phyloP scores from a whole-genome alignment of 2,797 vertebrate genomes.

The Otolemur crassicaudatus region DNA sequence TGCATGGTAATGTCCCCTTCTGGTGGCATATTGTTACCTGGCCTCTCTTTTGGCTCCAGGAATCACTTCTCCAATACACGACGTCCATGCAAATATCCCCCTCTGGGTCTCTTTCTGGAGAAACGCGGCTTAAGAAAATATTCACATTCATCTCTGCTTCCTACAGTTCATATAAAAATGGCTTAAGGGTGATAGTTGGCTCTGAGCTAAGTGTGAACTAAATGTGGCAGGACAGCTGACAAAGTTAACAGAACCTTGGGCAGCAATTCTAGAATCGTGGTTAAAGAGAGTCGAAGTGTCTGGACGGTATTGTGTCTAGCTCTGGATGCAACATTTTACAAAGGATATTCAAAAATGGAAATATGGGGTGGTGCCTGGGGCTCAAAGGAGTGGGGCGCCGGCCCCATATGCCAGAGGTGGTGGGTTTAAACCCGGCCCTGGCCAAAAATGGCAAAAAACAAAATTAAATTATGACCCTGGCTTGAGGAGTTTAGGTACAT shows the following conservation, averaged over 20 bases:
- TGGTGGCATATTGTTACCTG: background rate
- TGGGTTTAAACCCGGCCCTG: too few relatives aligned
- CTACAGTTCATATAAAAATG: background rate
- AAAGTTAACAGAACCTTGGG: background rate
- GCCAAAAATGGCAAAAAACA: too few relatives aligned
- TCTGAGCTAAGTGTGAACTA: background rate
- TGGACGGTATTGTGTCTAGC: background rate
- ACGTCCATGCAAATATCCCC: background rate
- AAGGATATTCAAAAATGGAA: background rate
- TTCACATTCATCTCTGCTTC: background rate
- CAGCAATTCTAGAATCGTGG: background rate
- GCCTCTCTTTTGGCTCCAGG: background rate
- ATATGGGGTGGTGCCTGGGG: background rate
- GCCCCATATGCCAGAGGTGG: too few relatives aligned
- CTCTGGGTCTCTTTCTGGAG: background rate
- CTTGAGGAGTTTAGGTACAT: background rate
- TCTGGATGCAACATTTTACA: background rate
- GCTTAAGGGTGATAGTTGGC: background rate
- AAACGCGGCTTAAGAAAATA: constrained; percentile 4
- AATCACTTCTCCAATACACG: background rate
- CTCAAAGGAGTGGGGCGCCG: too few relatives aligned
- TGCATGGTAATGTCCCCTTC: background rate
- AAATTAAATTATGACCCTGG: background rate
- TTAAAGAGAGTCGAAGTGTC: background rate
- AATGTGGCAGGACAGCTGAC: background rate